phyloP scores from a whole-genome alignment of 2,113 vertebrate species.

The Syrmaticus mikado region DNA sequence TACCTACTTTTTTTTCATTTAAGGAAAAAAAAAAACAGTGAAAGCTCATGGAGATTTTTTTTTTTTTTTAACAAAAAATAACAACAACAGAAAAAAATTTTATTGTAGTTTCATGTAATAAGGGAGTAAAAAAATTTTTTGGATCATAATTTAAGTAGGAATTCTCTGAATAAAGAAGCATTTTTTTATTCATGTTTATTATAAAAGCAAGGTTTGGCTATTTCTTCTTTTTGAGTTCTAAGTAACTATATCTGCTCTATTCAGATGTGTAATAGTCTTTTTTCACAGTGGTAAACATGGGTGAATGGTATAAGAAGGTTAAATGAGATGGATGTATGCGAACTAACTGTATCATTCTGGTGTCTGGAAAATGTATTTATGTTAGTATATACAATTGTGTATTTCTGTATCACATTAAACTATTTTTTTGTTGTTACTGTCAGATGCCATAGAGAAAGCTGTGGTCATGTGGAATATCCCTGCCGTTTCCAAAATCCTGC shows the following conservation, averaged over 20 bases:
- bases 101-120: background rate
- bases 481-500: constrained; percentile 85
- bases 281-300: background rate
- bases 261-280: background rate
- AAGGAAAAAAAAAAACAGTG: background rate
- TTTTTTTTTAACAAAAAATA: background rate
- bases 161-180: background rate
- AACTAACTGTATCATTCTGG: background rate
- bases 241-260: background rate
- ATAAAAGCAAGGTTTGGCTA: background rate
- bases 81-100: background rate
- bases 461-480: constrained; percentile 89
- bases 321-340: background rate
- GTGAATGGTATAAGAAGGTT: background rate
- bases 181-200: background rate
- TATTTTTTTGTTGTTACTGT: background rate
- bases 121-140: background rate
- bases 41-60: background rate
- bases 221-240: background rate
- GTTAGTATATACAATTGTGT: background rate
- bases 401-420: background rate
- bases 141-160: background rate
- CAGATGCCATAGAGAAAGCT: constrained; percentile 74
- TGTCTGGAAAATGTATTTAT: background rate
- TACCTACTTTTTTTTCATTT: background rate